A percentile compares a stretch with the other conserved stretches of the same genome.
Conservation (phyloP, 1,140 invertebrate species). For the Pygmarrhopalites habei region DNA sequence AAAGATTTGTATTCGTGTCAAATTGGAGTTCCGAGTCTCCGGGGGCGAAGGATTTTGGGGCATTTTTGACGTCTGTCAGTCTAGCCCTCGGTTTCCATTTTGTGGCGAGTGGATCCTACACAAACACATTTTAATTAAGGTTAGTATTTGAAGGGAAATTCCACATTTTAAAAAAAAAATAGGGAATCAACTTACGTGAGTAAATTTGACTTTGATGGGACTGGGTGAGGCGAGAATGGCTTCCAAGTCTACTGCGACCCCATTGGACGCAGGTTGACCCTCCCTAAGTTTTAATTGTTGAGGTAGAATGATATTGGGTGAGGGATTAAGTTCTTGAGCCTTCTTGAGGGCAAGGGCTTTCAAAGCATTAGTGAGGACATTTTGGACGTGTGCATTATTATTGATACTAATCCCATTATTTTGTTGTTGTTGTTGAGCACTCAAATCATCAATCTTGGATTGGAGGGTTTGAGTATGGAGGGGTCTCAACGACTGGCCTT, state of each 20-base stretch:
- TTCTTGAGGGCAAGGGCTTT: conserved; percentile 33
- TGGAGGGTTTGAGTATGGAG: too few species aligned
- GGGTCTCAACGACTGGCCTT: too few species aligned
- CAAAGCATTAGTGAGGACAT: conserved; percentile 25
- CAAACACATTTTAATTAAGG: too few species aligned
- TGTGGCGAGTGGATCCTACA: too few species aligned
- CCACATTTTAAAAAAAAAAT: not conserved
- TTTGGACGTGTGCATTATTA: conserved; percentile 17
- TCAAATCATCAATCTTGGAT: not conserved
- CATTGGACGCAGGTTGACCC: not conserved
- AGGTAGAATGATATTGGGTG: conserved; percentile 28
- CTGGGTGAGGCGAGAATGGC: conserved; percentile 23
- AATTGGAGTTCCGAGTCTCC: conserved; percentile 46
- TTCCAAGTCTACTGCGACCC: conserved; percentile 23
- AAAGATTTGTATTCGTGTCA: conserved; percentile 39
- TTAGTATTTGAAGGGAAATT: not conserved
- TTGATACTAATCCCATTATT: not conserved
- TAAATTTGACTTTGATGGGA: not conserved
- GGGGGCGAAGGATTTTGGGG: conserved; percentile 77
- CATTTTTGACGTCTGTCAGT: conserved; percentile 73
- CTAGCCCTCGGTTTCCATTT: conserved; percentile 18
- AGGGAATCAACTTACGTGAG: too few species aligned
- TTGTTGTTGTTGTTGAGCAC: not conserved
- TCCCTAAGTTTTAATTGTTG: conserved; percentile 32
- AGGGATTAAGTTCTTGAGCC: conserved; percentile 25